Percentiles rank a stretch among this genome's conserved stretches.
Evolutionary conservation across 2,797 vertebrate species (phyloP).

Genomic region (Poeciliopsis infans): DNA sequence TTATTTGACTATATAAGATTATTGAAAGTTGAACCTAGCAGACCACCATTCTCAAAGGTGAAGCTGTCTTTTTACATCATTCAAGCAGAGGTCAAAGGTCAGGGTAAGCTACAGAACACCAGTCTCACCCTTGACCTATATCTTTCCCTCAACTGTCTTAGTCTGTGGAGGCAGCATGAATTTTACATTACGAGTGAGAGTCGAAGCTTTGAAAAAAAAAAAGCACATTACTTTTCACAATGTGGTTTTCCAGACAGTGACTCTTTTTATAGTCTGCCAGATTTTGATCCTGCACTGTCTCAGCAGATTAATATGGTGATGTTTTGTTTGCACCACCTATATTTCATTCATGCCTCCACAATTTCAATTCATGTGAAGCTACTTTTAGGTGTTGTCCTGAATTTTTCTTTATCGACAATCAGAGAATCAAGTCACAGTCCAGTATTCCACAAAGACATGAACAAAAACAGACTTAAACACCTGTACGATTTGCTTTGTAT

Average conservation of each 20-base stretch:
- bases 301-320: neutral
- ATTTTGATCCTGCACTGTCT: neutral
- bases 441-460: neutral
- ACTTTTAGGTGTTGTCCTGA: neutral
- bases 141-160: neutral
- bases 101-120: constrained; percentile 14
- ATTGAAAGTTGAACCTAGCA: neutral
- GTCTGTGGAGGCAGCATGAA: constrained; percentile 14
- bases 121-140: neutral
- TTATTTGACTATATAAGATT: neutral
- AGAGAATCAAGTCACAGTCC: neutral
- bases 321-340: neutral
- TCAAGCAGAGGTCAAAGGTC: constrained; percentile 10
- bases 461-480: neutral
- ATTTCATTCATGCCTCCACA: neutral
- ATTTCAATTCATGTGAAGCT: neutral
- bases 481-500: neutral
- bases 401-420: neutral
- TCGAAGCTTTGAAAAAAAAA: neutral
- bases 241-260: neutral
- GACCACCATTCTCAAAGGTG: constrained; percentile 8
- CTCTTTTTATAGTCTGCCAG: neutral
- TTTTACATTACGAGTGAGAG: constrained; percentile 8
- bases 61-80: constrained; percentile 13
- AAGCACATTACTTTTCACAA: neutral